A percentile compares a stretch with the other conserved stretches of the same genome.
phyloP scores from a whole-genome alignment of 2,888 invertebrate genomes.

The Yponomeuta cagnagella region DNA sequence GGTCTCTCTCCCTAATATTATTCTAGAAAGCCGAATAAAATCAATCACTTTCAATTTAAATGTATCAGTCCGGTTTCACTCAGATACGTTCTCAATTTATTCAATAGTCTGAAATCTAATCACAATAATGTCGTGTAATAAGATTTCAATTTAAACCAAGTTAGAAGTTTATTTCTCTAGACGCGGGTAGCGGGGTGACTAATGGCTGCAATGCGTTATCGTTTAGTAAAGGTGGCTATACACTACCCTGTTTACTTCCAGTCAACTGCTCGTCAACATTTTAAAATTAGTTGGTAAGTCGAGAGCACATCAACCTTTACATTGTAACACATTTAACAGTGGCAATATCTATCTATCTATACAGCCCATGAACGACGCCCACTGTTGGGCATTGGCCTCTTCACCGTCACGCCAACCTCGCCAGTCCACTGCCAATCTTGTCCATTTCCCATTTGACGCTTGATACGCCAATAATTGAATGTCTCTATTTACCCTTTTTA shows the following conservation, averaged over 20 bases:
- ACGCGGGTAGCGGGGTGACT: not conserved
- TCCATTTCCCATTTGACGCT: no score
- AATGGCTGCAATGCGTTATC: not conserved
- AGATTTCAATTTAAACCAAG: constrained; percentile 3
- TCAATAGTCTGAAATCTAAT: not conserved
- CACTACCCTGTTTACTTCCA: not conserved
- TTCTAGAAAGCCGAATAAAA: not conserved
- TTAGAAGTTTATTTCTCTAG: not conserved
- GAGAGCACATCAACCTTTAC: no score
- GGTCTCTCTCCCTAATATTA: not conserved
- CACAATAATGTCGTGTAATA: constrained; percentile 3
- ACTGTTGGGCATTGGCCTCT: no score
- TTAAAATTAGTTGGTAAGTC: no score
- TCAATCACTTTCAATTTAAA: not conserved
- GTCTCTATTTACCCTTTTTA: no score
- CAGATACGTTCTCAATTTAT: not conserved
- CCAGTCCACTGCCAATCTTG: no score
- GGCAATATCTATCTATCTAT: no score
- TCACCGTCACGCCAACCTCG: no score
- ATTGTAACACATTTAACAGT: no score
- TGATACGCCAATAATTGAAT: no score
- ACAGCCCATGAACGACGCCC: no score
- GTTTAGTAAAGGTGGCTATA: not conserved
- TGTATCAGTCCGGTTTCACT: not conserved
- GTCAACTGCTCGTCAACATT: no score